Base-by-base conservation (phyloP, 2,888 invertebrate species). In the Xylota segnis region DNA sequence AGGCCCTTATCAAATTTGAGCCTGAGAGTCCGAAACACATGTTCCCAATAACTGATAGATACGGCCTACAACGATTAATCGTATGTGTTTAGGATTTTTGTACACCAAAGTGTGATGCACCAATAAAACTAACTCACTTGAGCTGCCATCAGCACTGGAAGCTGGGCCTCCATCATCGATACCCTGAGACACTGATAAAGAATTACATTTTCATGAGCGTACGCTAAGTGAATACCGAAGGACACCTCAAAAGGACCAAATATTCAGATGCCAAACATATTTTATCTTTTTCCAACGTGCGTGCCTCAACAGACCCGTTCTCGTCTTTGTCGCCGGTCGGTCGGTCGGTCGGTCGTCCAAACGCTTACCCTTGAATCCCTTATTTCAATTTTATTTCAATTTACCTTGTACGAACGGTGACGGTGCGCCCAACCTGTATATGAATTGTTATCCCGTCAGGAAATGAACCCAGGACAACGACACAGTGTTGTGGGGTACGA, bases 311-410 rank as follows among this genome's bases (percentile, higher is more conserved):
- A 37, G 50, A 27, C 43, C 29, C n/a, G 71, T 71, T n/a, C 23
- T 6, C 23, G 45, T 16, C 16, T 16, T 34, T 7, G 59, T 34
- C 37, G 37, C n/a, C n/a, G n/a, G n/a, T n/a, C n/a, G n/a, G n/a
- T n/a, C n/a, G n/a, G n/a, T n/a, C n/a, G n/a, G n/a, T n/a, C n/a
- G n/a, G n/a, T 2, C 50, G 29, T 45, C 12, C 50, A 58, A 56
- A 29, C 43, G 40, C 16, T 75, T 54, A 40, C 47, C 58, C 47
- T 56, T 66, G 56, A 77, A 59, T 78, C 56, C 63, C 47, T 66
- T 32, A 79, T 74, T 83, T 77, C 52, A 74, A 74, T 74, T 65
- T 74, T 65, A 65, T 74, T 74, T 74, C 65, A 75, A 75, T 75
- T 75, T 75, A 37, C 56, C 32, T 45, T 47, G 56, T 43, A 63